Percentiles rank a stretch among this genome's conserved stretches.
phyloP scores from a whole-genome alignment of 2,113 vertebrate genomes.

The Myotis lucifugus region DNA sequence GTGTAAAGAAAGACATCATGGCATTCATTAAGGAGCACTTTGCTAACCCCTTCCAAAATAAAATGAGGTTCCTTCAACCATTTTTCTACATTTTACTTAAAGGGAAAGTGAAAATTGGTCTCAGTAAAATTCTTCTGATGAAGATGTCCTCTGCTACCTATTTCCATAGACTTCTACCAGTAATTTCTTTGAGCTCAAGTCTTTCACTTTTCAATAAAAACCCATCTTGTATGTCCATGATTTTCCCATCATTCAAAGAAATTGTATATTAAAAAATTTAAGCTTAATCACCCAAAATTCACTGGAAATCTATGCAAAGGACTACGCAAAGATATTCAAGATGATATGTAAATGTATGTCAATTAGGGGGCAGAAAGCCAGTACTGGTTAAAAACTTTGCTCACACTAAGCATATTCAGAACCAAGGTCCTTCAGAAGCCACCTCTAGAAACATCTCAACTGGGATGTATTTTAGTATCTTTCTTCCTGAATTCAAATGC shows the following conservation, averaged over 20 bases:
- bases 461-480: slow-evolving; percentile 29
- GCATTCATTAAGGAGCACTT: neutral
- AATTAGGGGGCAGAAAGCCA: neutral
- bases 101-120: neutral
- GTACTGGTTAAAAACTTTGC: neutral
- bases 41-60: neutral
- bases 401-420: neutral
- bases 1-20: neutral
- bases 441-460: neutral
- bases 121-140: neutral
- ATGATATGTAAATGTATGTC: neutral
- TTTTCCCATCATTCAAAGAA: slow-evolving; percentile 21
- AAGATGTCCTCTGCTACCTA: neutral
- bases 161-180: neutral
- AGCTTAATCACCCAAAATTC: neutral
- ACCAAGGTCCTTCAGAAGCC: neutral
- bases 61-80: neutral
- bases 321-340: neutral
- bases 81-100: slow-evolving; percentile 22
- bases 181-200: neutral
- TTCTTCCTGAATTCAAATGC: slow-evolving; percentile 40
- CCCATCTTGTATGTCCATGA: neutral
- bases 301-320: neutral
- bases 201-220: slow-evolving; percentile 23
- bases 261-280: neutral